Percentiles rank a stretch among this genome's conserved stretches.
These are phyloP conservation scores for Mungos mungo DNA, from an alignment of 2,113 vertebrate species.

Conservation along the genomic window DNA sequence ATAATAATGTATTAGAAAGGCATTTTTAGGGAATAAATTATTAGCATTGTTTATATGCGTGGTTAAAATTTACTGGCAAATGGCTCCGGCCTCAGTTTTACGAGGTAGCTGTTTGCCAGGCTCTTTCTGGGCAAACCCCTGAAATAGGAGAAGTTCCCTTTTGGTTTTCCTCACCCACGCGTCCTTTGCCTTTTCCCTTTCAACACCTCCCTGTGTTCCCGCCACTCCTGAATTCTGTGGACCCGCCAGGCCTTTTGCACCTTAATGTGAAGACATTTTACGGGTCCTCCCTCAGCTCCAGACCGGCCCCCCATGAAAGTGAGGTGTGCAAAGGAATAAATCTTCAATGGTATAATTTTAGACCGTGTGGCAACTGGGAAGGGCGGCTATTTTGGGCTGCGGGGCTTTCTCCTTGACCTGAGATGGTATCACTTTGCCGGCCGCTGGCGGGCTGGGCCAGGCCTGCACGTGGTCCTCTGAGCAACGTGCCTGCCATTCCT, in stretches of 20 bases:
- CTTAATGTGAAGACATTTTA: not conserved
- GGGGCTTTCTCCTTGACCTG: constrained; percentile 76
- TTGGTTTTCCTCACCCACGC: not conserved
- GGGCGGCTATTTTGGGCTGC: constrained; percentile 68
- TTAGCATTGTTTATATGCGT: constrained; percentile 47
- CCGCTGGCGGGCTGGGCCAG: not conserved
- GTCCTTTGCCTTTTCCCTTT: constrained; percentile 56
- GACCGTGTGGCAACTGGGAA: constrained; percentile 67
- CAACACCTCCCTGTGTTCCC: not conserved
- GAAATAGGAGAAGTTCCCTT: constrained; percentile 52
- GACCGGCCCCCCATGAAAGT: not conserved
- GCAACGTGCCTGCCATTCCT: not conserved
- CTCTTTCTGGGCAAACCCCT: constrained; percentile 38
- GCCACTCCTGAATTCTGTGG: not conserved
- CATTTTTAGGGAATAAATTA: constrained; percentile 56
- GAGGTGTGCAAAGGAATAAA: constrained; percentile 58
- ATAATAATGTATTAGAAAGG: constrained; percentile 1
- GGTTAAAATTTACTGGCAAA: constrained; percentile 63
- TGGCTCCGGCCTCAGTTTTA: constrained; percentile 1
- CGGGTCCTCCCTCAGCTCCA: not conserved
- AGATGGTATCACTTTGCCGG: constrained; percentile 30
- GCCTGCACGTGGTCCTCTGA: not conserved
- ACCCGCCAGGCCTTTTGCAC: not conserved
- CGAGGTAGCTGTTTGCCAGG: not conserved
- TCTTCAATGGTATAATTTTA: constrained; percentile 74